Percentiles rank a stretch among this genome's conserved stretches.
phyloP scores from a whole-genome alignment of 2,113 vertebrate genomes.

The Pithys albifrons region DNA sequence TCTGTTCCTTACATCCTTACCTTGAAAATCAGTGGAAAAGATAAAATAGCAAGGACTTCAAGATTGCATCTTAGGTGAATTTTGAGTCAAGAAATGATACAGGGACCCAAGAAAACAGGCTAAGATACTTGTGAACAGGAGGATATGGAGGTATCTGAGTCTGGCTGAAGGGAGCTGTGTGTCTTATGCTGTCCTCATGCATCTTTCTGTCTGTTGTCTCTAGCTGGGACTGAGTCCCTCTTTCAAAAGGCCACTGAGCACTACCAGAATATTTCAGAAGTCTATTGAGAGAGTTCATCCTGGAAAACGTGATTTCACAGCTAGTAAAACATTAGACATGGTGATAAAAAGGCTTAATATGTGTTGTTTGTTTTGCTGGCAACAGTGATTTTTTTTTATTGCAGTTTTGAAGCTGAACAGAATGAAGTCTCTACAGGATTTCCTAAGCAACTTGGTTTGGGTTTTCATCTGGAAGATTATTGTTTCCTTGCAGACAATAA shows the following conservation, averaged over 20 bases:
- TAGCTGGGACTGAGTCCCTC: background rate
- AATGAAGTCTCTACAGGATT: constrained; percentile 1
- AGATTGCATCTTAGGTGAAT: background rate
- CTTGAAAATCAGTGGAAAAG: background rate
- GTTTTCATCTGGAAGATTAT: background rate
- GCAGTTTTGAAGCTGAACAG: background rate
- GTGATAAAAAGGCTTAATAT: constrained; percentile 51
- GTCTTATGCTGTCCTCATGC: background rate
- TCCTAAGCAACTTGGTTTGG: background rate
- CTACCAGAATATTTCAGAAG: background rate
- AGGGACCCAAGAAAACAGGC: background rate
- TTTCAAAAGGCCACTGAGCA: background rate
- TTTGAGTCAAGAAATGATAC: background rate
- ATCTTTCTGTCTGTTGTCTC: background rate
- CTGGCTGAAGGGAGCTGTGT: background rate
- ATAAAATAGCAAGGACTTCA: background rate
- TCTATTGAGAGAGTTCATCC: constrained; percentile 29
- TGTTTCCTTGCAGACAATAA: background rate
- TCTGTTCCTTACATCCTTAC: background rate
- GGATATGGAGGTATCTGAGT: background rate
- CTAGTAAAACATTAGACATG: constrained; percentile 50
- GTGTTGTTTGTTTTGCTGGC: constrained; percentile 30
- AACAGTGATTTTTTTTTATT: background rate
- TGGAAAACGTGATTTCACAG: constrained; percentile 62
- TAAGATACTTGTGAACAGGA: background rate